A percentile compares a stretch with the other conserved stretches of the same genome.
These are phyloP conservation scores for Saccopteryx bilineata DNA, from an alignment of 2,113 vertebrate species.

Conservation along the genomic window DNA sequence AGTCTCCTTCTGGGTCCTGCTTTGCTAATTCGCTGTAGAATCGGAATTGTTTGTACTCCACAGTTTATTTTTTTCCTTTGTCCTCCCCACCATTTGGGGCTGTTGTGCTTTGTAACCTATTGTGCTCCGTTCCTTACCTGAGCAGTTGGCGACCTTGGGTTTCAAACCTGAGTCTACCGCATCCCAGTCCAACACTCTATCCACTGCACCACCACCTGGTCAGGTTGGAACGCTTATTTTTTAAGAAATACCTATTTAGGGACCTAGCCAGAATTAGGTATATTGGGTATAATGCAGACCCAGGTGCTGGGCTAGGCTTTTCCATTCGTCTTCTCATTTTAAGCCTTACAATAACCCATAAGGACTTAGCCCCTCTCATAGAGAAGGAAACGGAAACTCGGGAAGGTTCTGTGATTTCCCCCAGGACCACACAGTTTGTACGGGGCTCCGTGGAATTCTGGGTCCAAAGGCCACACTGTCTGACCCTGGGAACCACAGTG, in stretches of 20 bases:
- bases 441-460: no score
- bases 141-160: not conserved
- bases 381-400: not conserved
- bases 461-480: not conserved
- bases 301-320: not conserved
- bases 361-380: not conserved
- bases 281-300: not conserved
- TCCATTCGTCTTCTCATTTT: not conserved
- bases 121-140: fast-evolving
- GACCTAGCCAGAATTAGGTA: not conserved
- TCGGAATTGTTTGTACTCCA: not conserved
- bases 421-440: not conserved
- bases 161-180: no score
- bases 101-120: not conserved
- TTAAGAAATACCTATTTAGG: no score
- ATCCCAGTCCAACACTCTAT: no score
- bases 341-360: fast-evolving
- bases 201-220: no score
- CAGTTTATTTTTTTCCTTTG: no score
- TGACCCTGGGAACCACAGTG: not conserved
- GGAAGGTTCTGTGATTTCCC: not conserved
- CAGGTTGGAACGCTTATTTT: no score
- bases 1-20: fast-evolving
- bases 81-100: fast-evolving
- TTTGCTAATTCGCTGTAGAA: not conserved